Percentiles rank a stretch among this genome's conserved stretches.
Evolutionary conservation across 2,113 vertebrate species (phyloP).

Genomic region (Aythya baeri): DNA sequence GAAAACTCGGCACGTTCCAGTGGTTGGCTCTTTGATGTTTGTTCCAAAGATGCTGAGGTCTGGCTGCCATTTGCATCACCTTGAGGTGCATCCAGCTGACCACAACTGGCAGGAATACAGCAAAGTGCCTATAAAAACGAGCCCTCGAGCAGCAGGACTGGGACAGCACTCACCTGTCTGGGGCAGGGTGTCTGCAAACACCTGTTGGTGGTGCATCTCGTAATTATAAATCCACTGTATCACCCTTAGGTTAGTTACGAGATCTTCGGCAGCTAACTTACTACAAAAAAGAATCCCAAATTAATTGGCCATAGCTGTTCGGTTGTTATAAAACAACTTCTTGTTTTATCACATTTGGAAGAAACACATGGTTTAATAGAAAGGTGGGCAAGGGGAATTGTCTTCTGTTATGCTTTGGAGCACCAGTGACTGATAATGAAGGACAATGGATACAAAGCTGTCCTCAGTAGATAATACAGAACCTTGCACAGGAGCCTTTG

Average conservation of each 20-base stretch:
- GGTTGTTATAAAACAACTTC: background rate
- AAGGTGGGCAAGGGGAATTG: too few species aligned
- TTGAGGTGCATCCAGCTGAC: background rate
- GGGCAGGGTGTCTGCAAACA: background rate
- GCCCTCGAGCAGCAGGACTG: background rate
- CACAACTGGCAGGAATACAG: accelerated
- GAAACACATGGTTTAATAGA: accelerated
- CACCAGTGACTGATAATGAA: too few species aligned
- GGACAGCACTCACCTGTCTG: background rate
- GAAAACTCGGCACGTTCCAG: accelerated
- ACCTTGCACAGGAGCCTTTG: accelerated
- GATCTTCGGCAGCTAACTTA: background rate
- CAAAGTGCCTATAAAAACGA: accelerated
- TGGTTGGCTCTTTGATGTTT: background rate
- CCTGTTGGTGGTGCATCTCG: background rate
- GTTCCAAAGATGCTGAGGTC: background rate
- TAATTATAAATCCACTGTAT: too few species aligned
- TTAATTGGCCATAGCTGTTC: background rate
- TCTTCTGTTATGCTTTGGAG: background rate
- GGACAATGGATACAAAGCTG: accelerated
- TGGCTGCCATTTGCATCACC: background rate
- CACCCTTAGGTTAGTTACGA: background rate
- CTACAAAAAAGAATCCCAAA: background rate
- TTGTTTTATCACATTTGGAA: background rate
- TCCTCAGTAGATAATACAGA: background rate